Evolutionary conservation across 2,113 vertebrate genomes (phyloP).

Genomic region (Elaphurus davidianus): DNA sequence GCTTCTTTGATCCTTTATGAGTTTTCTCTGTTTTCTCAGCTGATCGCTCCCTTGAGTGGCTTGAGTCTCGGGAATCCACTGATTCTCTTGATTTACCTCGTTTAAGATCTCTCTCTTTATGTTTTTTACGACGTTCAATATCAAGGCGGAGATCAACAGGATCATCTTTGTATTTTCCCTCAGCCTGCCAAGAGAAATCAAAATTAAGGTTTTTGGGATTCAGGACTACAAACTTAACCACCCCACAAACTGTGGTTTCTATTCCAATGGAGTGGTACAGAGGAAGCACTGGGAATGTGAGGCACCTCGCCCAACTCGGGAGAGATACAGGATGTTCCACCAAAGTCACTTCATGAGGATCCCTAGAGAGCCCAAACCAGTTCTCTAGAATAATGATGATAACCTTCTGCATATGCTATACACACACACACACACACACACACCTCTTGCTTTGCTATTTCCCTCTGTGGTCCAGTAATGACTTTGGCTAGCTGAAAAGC

Average conservation of each 20-base stretch:
- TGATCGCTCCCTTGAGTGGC: constrained; percentile 88
- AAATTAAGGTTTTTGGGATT: constrained; percentile 62
- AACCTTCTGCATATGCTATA: background rate
- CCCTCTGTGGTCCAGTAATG: background rate
- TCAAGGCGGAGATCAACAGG: constrained; percentile 95
- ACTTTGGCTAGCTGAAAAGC: background rate
- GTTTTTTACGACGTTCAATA: constrained; percentile 97
- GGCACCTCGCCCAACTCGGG: background rate
- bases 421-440: background rate
- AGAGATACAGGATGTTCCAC: background rate
- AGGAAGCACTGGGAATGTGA: background rate
- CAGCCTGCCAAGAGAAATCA: constrained; percentile 84
- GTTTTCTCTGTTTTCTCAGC: constrained; percentile 90
- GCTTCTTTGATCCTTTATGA: constrained; percentile 89
- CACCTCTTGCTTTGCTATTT: background rate
- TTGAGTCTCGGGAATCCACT: constrained; percentile 88
- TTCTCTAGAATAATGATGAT: background rate
- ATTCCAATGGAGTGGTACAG: constrained; percentile 15
- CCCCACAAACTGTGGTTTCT: constrained; percentile 55
- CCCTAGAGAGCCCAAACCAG: background rate
- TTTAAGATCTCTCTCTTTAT: constrained; percentile 90
- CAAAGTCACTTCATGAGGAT: background rate
- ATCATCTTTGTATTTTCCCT: constrained; percentile 91
- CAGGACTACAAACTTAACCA: constrained; percentile 40
- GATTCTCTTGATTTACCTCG: constrained; percentile 87